Conservation (phyloP, 2,888 invertebrate species). For the Agrilus biguttatus region DNA sequence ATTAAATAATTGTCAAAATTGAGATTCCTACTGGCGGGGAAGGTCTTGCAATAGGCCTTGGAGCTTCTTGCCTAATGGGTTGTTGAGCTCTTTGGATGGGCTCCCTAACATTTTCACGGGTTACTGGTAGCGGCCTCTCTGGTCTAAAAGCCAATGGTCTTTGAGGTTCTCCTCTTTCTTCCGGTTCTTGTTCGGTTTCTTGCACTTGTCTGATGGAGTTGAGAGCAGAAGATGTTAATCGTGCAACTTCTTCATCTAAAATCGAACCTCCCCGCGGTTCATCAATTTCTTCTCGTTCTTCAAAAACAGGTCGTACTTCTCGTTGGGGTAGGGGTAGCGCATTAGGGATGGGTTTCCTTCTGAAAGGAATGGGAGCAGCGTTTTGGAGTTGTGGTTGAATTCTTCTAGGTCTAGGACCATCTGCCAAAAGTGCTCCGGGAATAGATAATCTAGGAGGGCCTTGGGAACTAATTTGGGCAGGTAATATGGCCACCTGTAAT, state of each 20-base stretch:
- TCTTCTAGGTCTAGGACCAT: conserved; percentile 22
- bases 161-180: conserved; percentile 8
- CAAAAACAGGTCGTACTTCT: conserved; percentile 48
- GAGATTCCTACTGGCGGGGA: conserved; percentile 5
- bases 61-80: conserved; percentile 8
- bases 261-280: conserved; percentile 20
- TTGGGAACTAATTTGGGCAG: conserved; percentile 31
- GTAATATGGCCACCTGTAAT: conserved; percentile 10
- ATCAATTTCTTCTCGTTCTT: conserved; percentile 48
- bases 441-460: conserved; percentile 50
- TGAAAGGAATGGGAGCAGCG: conserved; percentile 30
- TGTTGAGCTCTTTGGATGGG: conserved; percentile 9
- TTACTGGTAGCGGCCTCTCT: conserved; percentile 24
- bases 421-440: conserved; percentile 45
- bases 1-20: too few species aligned
- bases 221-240: conserved; percentile 17
- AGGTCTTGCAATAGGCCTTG: conserved; percentile 7
- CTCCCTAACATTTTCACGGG: conserved; percentile 23
- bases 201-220: conserved; percentile 14
- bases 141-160: conserved; percentile 22
- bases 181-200: conserved; percentile 1
- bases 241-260: conserved; percentile 25
- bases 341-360: conserved; percentile 26
- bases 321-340: conserved; percentile 16
- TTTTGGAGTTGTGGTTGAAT: conserved; percentile 15